A percentile compares a stretch with the other conserved stretches of the same genome.
These are phyloP conservation scores for Otolemur garnettii DNA, from an alignment of 2,113 vertebrate species.

Conservation along the genomic window DNA sequence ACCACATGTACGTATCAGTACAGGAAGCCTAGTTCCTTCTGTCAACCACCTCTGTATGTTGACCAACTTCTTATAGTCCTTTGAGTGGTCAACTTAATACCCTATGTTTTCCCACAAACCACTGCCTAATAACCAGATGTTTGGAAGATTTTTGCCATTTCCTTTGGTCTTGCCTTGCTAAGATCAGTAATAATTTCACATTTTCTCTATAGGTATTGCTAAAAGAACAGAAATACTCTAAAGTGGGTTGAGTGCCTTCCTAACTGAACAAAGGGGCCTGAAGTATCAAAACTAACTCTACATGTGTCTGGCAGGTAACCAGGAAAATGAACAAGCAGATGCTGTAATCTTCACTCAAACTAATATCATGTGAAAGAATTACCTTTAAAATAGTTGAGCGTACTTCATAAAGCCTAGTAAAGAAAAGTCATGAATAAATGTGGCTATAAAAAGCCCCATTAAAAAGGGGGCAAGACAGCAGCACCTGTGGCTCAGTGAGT, in stretches of 20 bases:
- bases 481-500: too few relatives aligned
- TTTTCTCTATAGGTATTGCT: neutral
- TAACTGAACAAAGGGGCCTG: neutral
- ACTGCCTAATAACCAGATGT: neutral
- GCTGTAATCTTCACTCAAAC: neutral
- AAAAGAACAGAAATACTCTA: neutral
- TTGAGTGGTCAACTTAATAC: neutral
- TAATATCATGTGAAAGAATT: neutral
- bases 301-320: neutral
- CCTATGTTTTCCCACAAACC: neutral
- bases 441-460: neutral
- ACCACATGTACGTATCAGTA: too few relatives aligned
- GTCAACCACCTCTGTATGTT: too few relatives aligned
- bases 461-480: too few relatives aligned
- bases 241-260: neutral
- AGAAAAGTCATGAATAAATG: neutral
- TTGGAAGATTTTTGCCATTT: neutral
- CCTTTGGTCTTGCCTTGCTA: conserved; percentile 32
- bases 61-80: too few relatives aligned
- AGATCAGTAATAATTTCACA: neutral
- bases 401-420: neutral
- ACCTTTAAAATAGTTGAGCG: neutral
- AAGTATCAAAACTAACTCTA: neutral
- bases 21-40: too few relatives aligned
- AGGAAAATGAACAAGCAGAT: conserved; percentile 45